Evolutionary conservation across 1,140 invertebrate species (phyloP).

Genomic region (Drosophila orosa): DNA sequence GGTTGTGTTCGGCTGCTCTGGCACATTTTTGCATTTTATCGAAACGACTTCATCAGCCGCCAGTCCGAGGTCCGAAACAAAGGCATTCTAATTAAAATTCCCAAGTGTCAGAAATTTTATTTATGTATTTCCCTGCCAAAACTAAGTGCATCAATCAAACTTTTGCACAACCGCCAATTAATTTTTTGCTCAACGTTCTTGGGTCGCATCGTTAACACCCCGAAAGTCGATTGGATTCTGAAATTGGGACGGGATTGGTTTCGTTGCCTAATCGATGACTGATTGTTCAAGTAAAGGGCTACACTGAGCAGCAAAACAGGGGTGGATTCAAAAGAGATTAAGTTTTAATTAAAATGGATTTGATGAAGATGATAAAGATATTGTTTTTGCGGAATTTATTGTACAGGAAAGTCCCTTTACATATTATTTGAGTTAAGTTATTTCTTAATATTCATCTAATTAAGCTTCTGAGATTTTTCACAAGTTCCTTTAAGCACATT

Average conservation of each 20-base stretch:
- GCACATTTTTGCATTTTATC: slow-evolving; percentile 52
- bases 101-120: slow-evolving; percentile 58
- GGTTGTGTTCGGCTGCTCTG: no score
- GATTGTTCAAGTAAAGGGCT: slow-evolving; percentile 41
- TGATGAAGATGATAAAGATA: neutral
- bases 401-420: no score
- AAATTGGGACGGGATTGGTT: slow-evolving; percentile 36
- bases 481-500: no score
- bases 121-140: slow-evolving; percentile 55
- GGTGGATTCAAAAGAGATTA: neutral
- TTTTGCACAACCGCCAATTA: slow-evolving; percentile 62
- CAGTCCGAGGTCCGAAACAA: slow-evolving; percentile 46
- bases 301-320: slow-evolving; percentile 4
- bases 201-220: slow-evolving; percentile 60
- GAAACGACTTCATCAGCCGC: slow-evolving; percentile 48
- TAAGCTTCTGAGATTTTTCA: no score
- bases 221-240: slow-evolving; percentile 49
- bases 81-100: slow-evolving; percentile 75
- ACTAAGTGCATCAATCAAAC: slow-evolving; percentile 69
- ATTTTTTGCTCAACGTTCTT: slow-evolving; percentile 24
- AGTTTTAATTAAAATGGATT: neutral
- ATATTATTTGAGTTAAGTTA: neutral
- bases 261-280: slow-evolving; percentile 55
- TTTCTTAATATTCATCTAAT: no score
- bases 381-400: neutral